Evolutionary conservation across 2,113 vertebrate species (phyloP), one percentile per base, ranked within the genome.

Genomic region (Cavia aperea): DNA sequence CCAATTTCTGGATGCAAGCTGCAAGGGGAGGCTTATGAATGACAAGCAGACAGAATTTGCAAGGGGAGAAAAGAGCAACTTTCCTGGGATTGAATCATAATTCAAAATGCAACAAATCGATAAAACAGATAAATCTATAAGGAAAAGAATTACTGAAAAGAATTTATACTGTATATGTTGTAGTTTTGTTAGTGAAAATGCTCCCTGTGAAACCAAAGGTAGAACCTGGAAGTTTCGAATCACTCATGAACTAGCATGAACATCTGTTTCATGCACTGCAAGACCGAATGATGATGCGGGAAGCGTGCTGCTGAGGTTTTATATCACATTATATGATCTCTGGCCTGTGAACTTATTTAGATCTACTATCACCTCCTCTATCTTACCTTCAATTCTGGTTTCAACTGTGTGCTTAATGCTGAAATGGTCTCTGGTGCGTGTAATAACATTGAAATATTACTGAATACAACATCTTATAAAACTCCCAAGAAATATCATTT

Each of bases 61-160:
- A 36, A 39, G 68, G 23, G 72, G 21, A 49, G 49, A 15, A 49
- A 15, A 85, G 66, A n/a, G 2, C 75, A 26, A 89, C 93, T 94
- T 95, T 85, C 56, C 62, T 88, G 39, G 49, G 56, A 88, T 72
- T 79, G 78, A 86, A 93, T 81, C 63, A 92, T 81, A 89, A 95
- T 89, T 93, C 78, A 88, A 81, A 94, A 93, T 92, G 60, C 49
- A 88, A 82, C 60, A 89, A 51, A 95, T 88, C 87, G 93, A 94
- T 86, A 94, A 87, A 93, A 94, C 18, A 84, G 60, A 85, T 63
- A 89, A 78, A 82, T 68, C 33, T 85, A 39, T n/a, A 49, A 49
- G 51, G 78, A 49, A 75, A 90, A 87, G 54, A 93, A 66, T 15
- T 68, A 1, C 70, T 73, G 16, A 49, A 65, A 46, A 93, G 54